A percentile compares a stretch with the other conserved stretches of the same genome.
Evolutionary conservation across 2,113 vertebrate species (phyloP).

Genomic region (Pteronura brasiliensis): DNA sequence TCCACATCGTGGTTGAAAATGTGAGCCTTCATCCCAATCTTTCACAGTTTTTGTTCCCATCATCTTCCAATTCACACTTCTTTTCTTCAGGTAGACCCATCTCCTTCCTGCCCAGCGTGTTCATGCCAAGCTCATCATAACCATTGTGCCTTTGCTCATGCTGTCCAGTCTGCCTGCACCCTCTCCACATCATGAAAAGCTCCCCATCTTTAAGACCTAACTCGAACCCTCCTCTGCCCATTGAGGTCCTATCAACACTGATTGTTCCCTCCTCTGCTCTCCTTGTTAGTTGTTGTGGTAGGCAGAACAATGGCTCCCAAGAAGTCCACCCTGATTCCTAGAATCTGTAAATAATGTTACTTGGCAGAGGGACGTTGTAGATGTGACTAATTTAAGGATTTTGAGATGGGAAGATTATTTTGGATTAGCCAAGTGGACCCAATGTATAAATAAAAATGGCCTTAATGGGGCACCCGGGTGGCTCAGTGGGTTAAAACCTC

Average conservation of each 20-base stretch:
- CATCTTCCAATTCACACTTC: not conserved
- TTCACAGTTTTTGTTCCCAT: not conserved
- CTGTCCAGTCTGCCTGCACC: not conserved
- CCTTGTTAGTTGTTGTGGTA: not conserved
- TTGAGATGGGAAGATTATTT: not conserved
- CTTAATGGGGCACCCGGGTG: not conserved
- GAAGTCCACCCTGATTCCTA: not conserved
- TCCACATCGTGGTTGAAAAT: not conserved
- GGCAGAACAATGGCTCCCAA: not conserved
- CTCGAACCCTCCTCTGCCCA: not conserved
- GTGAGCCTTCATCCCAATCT: not conserved
- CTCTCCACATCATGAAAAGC: rapidly evolving
- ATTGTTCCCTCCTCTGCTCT: not conserved
- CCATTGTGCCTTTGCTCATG: rapidly evolving
- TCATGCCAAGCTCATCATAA: not conserved
- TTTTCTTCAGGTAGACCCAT: not conserved
- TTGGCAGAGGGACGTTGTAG: not conserved
- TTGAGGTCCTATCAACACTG: not conserved
- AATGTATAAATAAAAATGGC: not conserved
- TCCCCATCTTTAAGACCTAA: not conserved
- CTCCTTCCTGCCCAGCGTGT: not conserved
- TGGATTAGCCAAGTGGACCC: not conserved
- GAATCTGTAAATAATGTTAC: not conserved
- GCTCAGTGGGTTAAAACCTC: no score
- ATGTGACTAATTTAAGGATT: not conserved